These are phyloP conservation scores for Plusia festucae DNA, from an alignment of 2,888 invertebrate genomes.

Conservation along the genomic window DNA sequence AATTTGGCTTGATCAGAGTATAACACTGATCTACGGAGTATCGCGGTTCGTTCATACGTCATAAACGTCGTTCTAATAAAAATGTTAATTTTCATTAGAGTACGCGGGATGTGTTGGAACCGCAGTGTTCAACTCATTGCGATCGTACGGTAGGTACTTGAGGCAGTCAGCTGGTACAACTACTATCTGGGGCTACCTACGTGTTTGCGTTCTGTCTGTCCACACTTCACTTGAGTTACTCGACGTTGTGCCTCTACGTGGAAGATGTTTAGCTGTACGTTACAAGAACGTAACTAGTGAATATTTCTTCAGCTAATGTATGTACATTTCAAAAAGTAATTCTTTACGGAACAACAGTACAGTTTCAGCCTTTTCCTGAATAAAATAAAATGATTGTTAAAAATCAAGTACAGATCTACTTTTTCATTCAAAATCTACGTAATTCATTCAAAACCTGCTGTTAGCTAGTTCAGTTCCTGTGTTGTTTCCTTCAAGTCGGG, in stretches of 20 bases:
- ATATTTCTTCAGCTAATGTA: conserved; percentile 70
- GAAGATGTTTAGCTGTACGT: conserved; percentile 59
- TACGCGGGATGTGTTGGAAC: conserved; percentile 62
- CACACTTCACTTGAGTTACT: conserved; percentile 47
- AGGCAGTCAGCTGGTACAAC: conserved; percentile 74
- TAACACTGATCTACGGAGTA: conserved; percentile 84
- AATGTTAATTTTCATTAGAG: conserved; percentile 75
- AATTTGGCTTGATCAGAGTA: conserved; percentile 86
- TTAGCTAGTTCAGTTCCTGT: conserved; percentile 86
- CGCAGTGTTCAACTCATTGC: conserved; percentile 52
- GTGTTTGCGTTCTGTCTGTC: conserved; percentile 57
- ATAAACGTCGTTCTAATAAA: conserved; percentile 71
- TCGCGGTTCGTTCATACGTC: conserved; percentile 73
- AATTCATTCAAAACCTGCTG: conserved; percentile 87
- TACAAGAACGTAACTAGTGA: conserved; percentile 58
- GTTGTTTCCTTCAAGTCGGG: conserved; percentile 79
- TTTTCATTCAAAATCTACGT: conserved; percentile 82
- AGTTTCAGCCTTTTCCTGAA: conserved; percentile 78
- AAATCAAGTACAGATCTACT: conserved; percentile 77
- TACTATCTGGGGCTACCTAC: conserved; percentile 63
- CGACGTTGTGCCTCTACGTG: conserved; percentile 65
- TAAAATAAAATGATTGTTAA: conserved; percentile 65
- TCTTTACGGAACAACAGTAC: conserved; percentile 72
- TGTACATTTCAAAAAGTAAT: conserved; percentile 77
- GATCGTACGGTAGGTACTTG: conserved; percentile 60